These are phyloP conservation scores for Myotis yumanensis DNA, from an alignment of 2,113 vertebrate species.

Conservation along the genomic window DNA sequence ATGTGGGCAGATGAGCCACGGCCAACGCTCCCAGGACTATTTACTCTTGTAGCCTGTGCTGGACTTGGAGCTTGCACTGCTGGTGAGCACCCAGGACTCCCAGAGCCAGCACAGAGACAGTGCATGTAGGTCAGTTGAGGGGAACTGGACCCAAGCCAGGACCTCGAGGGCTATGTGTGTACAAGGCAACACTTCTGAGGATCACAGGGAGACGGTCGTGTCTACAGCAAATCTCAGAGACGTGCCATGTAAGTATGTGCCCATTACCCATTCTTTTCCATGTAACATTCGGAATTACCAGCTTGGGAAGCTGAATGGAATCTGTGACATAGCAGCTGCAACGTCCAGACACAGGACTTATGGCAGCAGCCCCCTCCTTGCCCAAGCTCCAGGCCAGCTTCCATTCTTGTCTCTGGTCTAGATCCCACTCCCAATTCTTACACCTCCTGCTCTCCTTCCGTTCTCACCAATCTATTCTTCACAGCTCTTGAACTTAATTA, in stretches of 20 bases:
- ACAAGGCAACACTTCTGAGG: not conserved
- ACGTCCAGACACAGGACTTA: not conserved
- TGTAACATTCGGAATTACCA: not conserved
- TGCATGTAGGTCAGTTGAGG: not conserved
- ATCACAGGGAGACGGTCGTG: not conserved
- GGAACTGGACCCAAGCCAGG: not conserved
- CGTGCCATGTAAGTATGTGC: not conserved
- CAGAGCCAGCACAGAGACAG: rapidly evolving
- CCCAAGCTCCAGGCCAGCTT: not conserved
- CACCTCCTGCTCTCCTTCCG: not conserved
- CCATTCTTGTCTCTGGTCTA: not conserved
- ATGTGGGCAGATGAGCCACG: not conserved
- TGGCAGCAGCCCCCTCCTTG: not conserved
- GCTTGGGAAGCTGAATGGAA: not conserved
- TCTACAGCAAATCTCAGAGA: rapidly evolving
- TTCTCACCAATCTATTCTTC: not conserved
- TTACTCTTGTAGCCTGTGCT: no score
- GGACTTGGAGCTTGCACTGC: rapidly evolving
- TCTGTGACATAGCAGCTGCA: not conserved
- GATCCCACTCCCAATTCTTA: not conserved
- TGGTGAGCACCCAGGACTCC: not conserved
- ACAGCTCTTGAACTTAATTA: not conserved
- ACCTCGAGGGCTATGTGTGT: not conserved
- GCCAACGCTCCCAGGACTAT: not conserved
- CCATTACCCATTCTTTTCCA: not conserved